These are phyloP conservation scores for Porites lobata DNA, from an alignment of 92 coral and sea anemone genomes.

Conservation along the genomic window DNA sequence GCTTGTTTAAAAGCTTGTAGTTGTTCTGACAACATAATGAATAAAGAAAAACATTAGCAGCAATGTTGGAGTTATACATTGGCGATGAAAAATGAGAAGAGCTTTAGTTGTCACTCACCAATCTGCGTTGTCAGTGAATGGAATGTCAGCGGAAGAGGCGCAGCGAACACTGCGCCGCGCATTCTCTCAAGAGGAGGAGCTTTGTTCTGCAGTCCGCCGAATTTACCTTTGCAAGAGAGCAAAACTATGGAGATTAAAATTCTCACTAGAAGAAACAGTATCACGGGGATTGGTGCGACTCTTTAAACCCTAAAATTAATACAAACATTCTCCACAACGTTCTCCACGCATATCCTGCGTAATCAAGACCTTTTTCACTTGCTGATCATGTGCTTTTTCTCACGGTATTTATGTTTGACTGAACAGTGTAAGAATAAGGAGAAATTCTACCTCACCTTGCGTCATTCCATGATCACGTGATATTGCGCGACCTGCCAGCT, in stretches of 20 bases:
- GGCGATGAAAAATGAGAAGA: neutral
- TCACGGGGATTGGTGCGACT: neutral
- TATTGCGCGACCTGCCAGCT: too few species aligned
- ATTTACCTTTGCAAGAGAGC: constrained; percentile 78
- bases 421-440: too few species aligned
- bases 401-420: too few species aligned
- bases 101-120: constrained; percentile 59
- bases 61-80: neutral
- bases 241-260: neutral
- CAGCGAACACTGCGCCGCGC: constrained; percentile 97
- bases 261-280: neutral
- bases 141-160: constrained; percentile 86
- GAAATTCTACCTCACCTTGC: too few species aligned
- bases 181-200: constrained; percentile 94
- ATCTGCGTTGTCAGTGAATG: constrained; percentile 87
- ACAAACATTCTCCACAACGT: too few species aligned
- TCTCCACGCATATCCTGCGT: too few species aligned
- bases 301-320: too few species aligned
- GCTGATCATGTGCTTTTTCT: too few species aligned
- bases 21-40: constrained; percentile 72
- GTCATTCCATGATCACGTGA: too few species aligned
- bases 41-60: neutral
- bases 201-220: constrained; percentile 97
- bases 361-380: too few species aligned
- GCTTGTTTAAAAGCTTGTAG: constrained; percentile 90